Base-by-base conservation (phyloP, 2,888 invertebrate genomes). In the Coleophora deauratella region DNA sequence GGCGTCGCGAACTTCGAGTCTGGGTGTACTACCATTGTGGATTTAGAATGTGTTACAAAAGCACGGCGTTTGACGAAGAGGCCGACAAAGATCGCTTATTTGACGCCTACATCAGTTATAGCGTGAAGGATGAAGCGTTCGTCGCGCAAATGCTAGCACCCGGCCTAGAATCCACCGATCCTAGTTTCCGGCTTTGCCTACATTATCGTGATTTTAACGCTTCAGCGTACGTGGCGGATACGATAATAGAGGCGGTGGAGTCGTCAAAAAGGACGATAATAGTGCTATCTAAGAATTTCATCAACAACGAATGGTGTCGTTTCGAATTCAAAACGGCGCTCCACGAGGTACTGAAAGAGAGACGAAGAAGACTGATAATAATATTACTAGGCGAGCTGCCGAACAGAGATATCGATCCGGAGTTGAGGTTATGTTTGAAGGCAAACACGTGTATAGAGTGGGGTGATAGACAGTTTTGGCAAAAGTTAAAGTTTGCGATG, bases 381-480 rank as follows among this genome's bases (percentile, higher is more conserved):
- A 90, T 98, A 56, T 88, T 97, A 53, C 91, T 96, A 65, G 97
- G 96, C 39, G 96, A 97, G 65, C 88, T 97, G 56, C 94, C 95
- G 44, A 93, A 93, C 59, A 89, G 94, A 52, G 95, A 96, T 73
- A 90, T 97, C 49, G 97, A 97, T 79, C 91, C 94, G 52, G 97
- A 97, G 77, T 88, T 98, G 68, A 89, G 95, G 57, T 90, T 95
- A 68, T 96, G 96, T 78, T 88, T 98, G 64, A 93, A 96, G 64
- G 93, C 95, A 47, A 95, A 95, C 84, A 95, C 95, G 59, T 93
- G 95, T 73, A 91, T 98, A 67, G 94, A 95, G 74, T 96, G 95
- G 93, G 95, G 95, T 50, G 97, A 98, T 80, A 93, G 94, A 71
- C 91, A 95, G 69, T 98, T 98, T 87, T 98, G 98, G 98, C 96